Evolutionary conservation across 2,113 vertebrate species (phyloP).

Genomic region (Fregetta grallaria): DNA sequence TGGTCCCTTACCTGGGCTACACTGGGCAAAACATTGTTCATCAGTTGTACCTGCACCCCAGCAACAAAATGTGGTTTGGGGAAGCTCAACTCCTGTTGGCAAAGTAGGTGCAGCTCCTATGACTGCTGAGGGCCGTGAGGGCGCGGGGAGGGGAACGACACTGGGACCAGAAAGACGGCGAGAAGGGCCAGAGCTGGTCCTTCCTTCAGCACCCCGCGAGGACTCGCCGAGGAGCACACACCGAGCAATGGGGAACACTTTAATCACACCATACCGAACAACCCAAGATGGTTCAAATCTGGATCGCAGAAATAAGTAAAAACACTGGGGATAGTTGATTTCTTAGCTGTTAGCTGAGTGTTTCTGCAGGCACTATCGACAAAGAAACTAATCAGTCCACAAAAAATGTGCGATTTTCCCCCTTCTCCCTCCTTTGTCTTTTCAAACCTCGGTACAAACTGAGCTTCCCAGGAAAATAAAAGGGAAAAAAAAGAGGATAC

Average conservation of each 20-base stretch:
- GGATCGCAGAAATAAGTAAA: background rate
- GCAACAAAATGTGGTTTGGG: background rate
- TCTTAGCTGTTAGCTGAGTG: background rate
- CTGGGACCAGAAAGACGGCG: background rate
- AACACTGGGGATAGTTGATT: background rate
- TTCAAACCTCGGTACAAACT: background rate
- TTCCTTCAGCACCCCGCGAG: background rate
- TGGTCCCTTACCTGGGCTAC: background rate
- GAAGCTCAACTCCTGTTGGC: background rate
- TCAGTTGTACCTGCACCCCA: background rate
- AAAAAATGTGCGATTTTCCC: background rate
- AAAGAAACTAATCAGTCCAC: fast-evolving
- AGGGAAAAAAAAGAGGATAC: background rate
- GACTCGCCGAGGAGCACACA: background rate
- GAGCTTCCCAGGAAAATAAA: background rate
- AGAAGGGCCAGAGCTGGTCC: background rate
- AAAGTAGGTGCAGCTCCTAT: background rate
- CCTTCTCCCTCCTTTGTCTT: background rate
- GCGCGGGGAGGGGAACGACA: background rate
- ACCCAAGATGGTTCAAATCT: background rate
- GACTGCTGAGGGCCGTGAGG: background rate
- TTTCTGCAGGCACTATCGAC: background rate
- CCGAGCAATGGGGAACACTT: background rate
- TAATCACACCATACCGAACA: background rate
- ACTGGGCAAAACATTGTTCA: background rate